Percentiles rank a stretch among this genome's conserved stretches.
Evolutionary conservation across 2,888 invertebrate species (phyloP).

Genomic region (Cerastoderma edule): DNA sequence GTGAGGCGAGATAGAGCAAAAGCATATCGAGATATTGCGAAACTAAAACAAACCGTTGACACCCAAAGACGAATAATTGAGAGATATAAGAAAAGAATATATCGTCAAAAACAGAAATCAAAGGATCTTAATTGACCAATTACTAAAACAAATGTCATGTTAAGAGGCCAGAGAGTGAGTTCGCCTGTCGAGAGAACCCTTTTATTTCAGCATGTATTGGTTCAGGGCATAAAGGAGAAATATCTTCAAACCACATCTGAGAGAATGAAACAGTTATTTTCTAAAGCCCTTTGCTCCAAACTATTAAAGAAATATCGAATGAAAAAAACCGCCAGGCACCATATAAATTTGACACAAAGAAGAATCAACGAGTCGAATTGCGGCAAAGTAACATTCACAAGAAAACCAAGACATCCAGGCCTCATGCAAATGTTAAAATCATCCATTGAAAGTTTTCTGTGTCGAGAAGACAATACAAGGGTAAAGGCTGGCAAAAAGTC

Average conservation of each 20-base stretch:
- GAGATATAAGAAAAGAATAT: constrained; percentile 28
- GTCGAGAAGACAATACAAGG: constrained; percentile 56
- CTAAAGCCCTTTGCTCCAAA: constrained; percentile 17
- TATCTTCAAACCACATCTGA: constrained; percentile 25
- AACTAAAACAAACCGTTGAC: constrained; percentile 8
- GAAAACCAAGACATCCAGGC: constrained; percentile 4
- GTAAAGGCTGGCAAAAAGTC: constrained; percentile 52
- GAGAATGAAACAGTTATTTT: constrained; percentile 1
- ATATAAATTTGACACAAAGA: constrained; percentile 12
- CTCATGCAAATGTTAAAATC: constrained; percentile 17
- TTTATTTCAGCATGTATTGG: constrained; percentile 38
- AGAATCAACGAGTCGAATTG: not conserved
- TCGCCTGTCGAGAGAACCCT: constrained; percentile 6
- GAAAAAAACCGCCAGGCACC: not conserved
- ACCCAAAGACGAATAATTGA: constrained; percentile 6
- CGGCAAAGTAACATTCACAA: not conserved
- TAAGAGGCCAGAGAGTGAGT: constrained; percentile 36
- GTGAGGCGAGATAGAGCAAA: constrained; percentile 25
- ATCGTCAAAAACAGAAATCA: constrained; percentile 2
- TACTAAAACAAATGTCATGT: constrained; percentile 29
- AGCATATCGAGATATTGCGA: constrained; percentile 29
- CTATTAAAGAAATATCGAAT: constrained; percentile 29
- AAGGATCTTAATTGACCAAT: constrained; percentile 22
- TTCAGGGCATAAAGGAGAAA: constrained; percentile 31
- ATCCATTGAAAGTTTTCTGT: constrained; percentile 24